phyloP scores from a whole-genome alignment of 1,140 invertebrate genomes.

The Aphelenchoides besseyi region DNA sequence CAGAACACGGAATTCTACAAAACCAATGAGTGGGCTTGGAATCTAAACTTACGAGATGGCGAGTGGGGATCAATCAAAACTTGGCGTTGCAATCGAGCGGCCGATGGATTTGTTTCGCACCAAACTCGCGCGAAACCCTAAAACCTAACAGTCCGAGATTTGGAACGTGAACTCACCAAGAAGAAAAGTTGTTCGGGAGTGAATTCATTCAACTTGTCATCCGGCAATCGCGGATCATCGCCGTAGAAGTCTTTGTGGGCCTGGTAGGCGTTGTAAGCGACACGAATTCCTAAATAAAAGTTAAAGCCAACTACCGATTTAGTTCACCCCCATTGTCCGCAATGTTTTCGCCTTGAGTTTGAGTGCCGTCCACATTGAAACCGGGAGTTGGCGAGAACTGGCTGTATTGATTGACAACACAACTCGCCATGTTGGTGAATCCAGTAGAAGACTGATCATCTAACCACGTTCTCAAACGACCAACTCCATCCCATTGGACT shows the following conservation, averaged over 20 bases:
- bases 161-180: slow-evolving; percentile 9
- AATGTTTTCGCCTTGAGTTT: slow-evolving; percentile 22
- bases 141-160: neutral
- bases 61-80: slow-evolving; percentile 46
- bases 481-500: slow-evolving; percentile 26
- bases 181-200: slow-evolving; percentile 50
- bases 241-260: slow-evolving; percentile 33
- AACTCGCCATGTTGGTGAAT: slow-evolving; percentile 16
- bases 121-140: slow-evolving; percentile 23
- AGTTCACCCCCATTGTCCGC: slow-evolving; percentile 21
- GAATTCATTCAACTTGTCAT: slow-evolving; percentile 24
- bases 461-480: slow-evolving; percentile 2
- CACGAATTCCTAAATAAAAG: neutral
- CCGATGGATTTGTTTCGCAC: slow-evolving; percentile 12
- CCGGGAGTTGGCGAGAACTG: neutral
- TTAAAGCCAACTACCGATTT: neutral
- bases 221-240: slow-evolving; percentile 37
- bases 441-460: neutral
- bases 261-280: slow-evolving; percentile 26
- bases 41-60: too few species aligned
- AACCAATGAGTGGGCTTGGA: too few species aligned
- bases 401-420: slow-evolving; percentile 21
- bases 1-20: slow-evolving; percentile 53
- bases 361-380: slow-evolving; percentile 3
- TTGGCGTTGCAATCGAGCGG: neutral